A percentile compares a stretch with the other conserved stretches of the same genome.
These are phyloP conservation scores for Hypena proboscidalis DNA, from an alignment of 2,888 invertebrate species.

Conservation along the genomic window DNA sequence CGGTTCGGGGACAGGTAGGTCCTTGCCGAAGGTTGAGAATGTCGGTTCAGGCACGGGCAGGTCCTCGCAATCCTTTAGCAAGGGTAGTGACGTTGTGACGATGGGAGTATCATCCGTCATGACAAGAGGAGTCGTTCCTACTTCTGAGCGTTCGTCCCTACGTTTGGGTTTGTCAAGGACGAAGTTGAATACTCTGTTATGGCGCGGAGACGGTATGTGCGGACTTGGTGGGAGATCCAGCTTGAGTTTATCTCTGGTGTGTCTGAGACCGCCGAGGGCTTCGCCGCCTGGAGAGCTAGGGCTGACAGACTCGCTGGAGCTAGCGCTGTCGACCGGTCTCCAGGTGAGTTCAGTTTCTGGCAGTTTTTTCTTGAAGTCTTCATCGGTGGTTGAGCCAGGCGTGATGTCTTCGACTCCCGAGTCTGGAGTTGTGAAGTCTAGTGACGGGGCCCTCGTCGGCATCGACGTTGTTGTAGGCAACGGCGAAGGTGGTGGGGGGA, in stretches of 20 bases:
- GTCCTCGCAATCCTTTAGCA: slow-evolving; percentile 59
- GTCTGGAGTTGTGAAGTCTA: slow-evolving; percentile 85
- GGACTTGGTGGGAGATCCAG: slow-evolving; percentile 88
- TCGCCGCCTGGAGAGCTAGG: slow-evolving; percentile 74
- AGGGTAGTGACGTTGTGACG: slow-evolving; percentile 56
- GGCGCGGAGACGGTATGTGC: slow-evolving; percentile 70
- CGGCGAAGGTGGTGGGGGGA: slow-evolving; percentile 55
- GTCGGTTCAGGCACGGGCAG: slow-evolving; percentile 74
- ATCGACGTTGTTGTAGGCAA: slow-evolving; percentile 49
- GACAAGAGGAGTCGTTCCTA: slow-evolving; percentile 63
- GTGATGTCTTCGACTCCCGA: slow-evolving; percentile 87
- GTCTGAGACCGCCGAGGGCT: slow-evolving; percentile 88
- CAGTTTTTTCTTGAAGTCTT: slow-evolving; percentile 64
- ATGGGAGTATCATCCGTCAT: slow-evolving; percentile 78
- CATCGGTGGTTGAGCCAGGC: slow-evolving; percentile 74
- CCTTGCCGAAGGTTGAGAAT: slow-evolving; percentile 85
- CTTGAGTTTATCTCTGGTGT: slow-evolving; percentile 89
- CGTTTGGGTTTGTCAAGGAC: slow-evolving; percentile 72
- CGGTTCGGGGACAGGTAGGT: slow-evolving; percentile 67
- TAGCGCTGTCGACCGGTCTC: slow-evolving; percentile 68
- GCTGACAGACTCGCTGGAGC: slow-evolving; percentile 77
- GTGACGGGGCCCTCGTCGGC: slow-evolving; percentile 61
- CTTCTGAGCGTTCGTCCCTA: slow-evolving; percentile 44
- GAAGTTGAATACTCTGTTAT: slow-evolving; percentile 75
- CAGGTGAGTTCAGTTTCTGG: slow-evolving; percentile 55